phyloP scores from a whole-genome alignment of 2,797 vertebrate genomes.

The Eulemur coronatus region DNA sequence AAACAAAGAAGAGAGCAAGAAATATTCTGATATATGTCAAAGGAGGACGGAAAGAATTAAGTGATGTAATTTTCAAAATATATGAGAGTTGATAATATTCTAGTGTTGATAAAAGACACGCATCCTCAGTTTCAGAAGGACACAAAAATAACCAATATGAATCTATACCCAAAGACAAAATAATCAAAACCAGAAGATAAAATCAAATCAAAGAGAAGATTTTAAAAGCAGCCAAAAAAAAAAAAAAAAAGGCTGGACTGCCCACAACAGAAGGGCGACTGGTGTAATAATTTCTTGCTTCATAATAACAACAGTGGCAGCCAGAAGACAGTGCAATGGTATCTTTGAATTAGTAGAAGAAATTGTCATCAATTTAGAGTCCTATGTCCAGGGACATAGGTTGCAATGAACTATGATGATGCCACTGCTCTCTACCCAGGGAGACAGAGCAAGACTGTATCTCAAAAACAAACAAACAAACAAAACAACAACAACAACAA shows the following conservation, averaged over 20 bases:
- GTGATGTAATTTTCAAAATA: background rate
- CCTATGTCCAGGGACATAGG: background rate
- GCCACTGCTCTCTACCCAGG: too few relatives aligned
- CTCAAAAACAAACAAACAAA: too few relatives aligned
- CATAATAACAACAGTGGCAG: background rate
- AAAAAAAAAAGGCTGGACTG: too few relatives aligned
- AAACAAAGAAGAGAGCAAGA: background rate
- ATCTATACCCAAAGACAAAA: background rate
- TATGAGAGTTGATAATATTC: background rate
- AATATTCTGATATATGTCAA: background rate
- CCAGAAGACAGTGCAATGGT: background rate
- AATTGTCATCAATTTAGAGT: background rate
- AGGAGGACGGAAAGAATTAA: background rate
- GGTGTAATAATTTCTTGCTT: background rate
- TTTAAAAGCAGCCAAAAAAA: background rate
- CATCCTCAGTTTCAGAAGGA: background rate
- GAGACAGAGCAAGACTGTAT: too few relatives aligned
- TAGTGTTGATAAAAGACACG: background rate
- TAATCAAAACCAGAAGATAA: background rate
- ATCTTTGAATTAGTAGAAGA: background rate
- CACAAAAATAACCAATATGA: background rate
- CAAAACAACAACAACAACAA: background rate
- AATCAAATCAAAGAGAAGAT: background rate
- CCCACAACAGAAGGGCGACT: background rate
- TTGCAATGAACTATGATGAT: too few relatives aligned